Evolutionary conservation across 2,113 vertebrate species (phyloP).

Genomic region (Epinephelus fuscoguttatus): DNA sequence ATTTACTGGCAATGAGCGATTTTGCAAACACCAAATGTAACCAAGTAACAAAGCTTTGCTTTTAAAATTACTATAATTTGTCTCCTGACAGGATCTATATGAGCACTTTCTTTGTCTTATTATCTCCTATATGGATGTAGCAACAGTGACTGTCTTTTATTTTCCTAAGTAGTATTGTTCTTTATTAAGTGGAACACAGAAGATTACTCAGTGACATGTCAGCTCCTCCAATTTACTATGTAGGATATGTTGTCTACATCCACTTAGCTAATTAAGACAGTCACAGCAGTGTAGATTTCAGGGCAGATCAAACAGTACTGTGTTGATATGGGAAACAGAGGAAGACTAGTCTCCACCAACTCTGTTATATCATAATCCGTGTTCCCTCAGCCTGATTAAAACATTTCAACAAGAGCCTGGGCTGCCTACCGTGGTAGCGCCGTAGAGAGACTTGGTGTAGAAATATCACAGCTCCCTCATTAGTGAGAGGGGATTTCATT

Average conservation of each 20-base stretch:
- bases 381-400: slow-evolving; percentile 83
- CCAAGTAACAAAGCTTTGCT: slow-evolving; percentile 71
- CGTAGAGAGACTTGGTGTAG: slow-evolving; percentile 61
- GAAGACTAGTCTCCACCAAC: slow-evolving; percentile 75
- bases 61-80: slow-evolving; percentile 70
- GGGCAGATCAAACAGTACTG: slow-evolving; percentile 76
- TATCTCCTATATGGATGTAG: slow-evolving; percentile 51
- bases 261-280: slow-evolving; percentile 80
- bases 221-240: slow-evolving; percentile 69
- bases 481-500: slow-evolving; percentile 84
- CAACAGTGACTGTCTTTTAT: slow-evolving; percentile 61
- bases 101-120: slow-evolving; percentile 59
- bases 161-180: slow-evolving; percentile 58
- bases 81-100: slow-evolving; percentile 68
- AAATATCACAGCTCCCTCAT: slow-evolving; percentile 85
- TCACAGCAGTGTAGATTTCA: slow-evolving; percentile 76
- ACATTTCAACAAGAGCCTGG: slow-evolving; percentile 79
- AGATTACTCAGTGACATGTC: slow-evolving; percentile 68
- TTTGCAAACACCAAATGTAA: slow-evolving; percentile 76
- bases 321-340: slow-evolving; percentile 80
- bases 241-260: slow-evolving; percentile 76
- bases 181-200: slow-evolving; percentile 72
- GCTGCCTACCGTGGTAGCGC: slow-evolving; percentile 71
- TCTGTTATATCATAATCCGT: slow-evolving; percentile 82
- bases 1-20: slow-evolving; percentile 66